Evolutionary conservation across 2,888 invertebrate genomes (phyloP).

Genomic region (Poecilus cupreus): DNA sequence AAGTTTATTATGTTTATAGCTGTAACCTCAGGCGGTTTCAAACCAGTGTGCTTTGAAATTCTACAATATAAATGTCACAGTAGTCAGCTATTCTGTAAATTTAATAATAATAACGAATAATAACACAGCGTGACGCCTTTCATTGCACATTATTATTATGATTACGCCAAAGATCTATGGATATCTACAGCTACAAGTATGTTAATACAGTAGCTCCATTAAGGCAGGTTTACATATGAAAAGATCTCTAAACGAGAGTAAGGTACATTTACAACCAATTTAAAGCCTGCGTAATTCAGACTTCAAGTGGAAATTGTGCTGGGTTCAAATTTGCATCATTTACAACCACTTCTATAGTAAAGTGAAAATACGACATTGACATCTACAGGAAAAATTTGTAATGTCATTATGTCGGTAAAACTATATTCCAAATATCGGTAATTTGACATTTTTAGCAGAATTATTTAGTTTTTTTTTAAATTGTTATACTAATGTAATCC

Average conservation of each 20-base stretch:
- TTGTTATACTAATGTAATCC: too few relatives aligned
- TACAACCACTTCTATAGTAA: too few relatives aligned
- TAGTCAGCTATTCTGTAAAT: slow-evolving; percentile 24
- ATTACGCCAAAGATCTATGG: not conserved
- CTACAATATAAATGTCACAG: slow-evolving; percentile 1
- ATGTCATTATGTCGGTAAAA: too few relatives aligned
- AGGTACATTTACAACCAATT: too few relatives aligned
- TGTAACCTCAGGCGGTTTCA: not conserved
- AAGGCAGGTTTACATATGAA: not conserved
- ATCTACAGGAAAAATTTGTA: too few relatives aligned
- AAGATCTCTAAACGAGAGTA: not conserved
- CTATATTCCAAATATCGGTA: too few relatives aligned
- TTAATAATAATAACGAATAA: slow-evolving; percentile 36
- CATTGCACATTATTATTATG: not conserved
- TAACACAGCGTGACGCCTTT: slow-evolving; percentile 16
- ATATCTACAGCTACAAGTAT: not conserved
- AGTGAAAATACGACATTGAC: too few relatives aligned
- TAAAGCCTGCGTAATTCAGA: too few relatives aligned
- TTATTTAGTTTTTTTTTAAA: too few relatives aligned
- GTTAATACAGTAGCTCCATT: not conserved
- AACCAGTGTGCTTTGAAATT: not conserved
- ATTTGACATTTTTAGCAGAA: too few relatives aligned
- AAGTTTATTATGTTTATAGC: slow-evolving; percentile 7
- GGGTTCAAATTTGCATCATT: too few relatives aligned
- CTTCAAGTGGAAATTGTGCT: too few relatives aligned